Conservation (phyloP, 2,888 invertebrate genomes). For the Alcis repandata region DNA sequence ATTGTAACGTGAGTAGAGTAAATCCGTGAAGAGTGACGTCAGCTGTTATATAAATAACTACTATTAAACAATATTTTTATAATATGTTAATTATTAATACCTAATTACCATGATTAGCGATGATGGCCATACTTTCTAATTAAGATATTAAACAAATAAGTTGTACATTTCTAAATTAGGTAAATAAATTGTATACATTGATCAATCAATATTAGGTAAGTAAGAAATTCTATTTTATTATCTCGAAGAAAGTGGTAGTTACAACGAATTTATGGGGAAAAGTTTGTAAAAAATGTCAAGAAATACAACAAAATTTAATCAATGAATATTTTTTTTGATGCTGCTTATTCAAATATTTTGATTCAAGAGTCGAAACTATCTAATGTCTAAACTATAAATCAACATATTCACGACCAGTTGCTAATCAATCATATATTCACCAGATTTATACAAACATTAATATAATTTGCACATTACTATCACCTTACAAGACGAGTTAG, state of each 20-base stretch:
- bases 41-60: constrained; percentile 31
- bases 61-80: background rate
- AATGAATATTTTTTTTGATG: too few relatives aligned
- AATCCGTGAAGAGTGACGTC: constrained; percentile 36
- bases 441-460: constrained; percentile 8
- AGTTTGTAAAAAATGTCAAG: too few relatives aligned
- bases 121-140: constrained; percentile 7
- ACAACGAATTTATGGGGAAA: too few relatives aligned
- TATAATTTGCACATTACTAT: constrained; percentile 8
- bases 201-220: background rate
- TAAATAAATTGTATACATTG: background rate
- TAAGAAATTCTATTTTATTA: background rate
- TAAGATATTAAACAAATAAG: background rate
- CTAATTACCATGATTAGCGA: constrained; percentile 9
- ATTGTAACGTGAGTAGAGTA: constrained; percentile 37
- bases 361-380: background rate
- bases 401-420: constrained; percentile 15
- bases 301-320: too few relatives aligned
- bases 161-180: background rate
- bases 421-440: constrained; percentile 7
- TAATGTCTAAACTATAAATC: background rate
- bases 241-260: background rate
- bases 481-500: constrained; percentile 9
- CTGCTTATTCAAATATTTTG: constrained; percentile 13
- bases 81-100: constrained; percentile 7